Base-by-base conservation (phyloP, 2,888 invertebrate species). In the Phlogophora meticulosa region DNA sequence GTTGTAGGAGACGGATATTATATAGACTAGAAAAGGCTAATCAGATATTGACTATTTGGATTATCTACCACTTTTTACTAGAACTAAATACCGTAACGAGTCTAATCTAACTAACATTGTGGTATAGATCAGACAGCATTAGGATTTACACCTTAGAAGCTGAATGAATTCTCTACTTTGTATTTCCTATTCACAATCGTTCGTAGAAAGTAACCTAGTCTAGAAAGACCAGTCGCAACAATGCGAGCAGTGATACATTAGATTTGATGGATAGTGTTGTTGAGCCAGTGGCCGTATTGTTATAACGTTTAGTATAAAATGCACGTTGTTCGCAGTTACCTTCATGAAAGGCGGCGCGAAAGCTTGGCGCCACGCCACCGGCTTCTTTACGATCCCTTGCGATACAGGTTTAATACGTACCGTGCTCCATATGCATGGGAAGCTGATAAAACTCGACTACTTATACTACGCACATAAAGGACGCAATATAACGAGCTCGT, bases 291-390 rank as follows among this genome's bases (percentile, higher is more conserved):
- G 75, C 58, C 68, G 59, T 74, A 58, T 76, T 78, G 68, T 75
- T 64, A 38, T 58, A 59, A 46, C 70, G 65, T 80, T 82, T 77
- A 63, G 80, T 76, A 84, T 82, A 74, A 85, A 70, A 60, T 48
- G 60, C 82, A 78, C 80, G 83, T 79, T 66, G 64, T 72, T 68
- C 5, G 43, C 52, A 24, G 52, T 65, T 79, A 82, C 75, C 72
- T 73, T 78, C 69, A 65, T 67, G 79, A 74, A 71, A 72, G 77
- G 73, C 78, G 73, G 76, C 65, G 82, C 81, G 80, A 81, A 78
- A 76, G 81, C 80, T 85, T 90, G 90, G 89, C 90, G 78, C 60
- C 57, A 36, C 56, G 86, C 90, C 88, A 90, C 84, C 78, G 69
- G 70, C 75, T 82, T 79, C 77, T 85, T 87, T 87, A 87, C 81